These are phyloP conservation scores for Liparis tanakae DNA, from an alignment of 2,797 vertebrate species.

Conservation along the genomic window DNA sequence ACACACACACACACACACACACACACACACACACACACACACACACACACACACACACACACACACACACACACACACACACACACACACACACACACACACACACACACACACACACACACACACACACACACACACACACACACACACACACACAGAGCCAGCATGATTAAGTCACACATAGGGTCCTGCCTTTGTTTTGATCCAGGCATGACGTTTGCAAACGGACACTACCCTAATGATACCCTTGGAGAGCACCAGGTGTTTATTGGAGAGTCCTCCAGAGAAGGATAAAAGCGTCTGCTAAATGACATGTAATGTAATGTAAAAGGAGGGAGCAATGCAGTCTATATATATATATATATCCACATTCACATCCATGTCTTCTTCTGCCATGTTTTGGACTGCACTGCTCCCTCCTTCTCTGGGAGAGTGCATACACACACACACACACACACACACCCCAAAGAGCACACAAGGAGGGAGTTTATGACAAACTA, in stretches of 20 bases:
- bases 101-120: constrained; percentile 6
- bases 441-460: background rate
- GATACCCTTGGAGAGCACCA: constrained; percentile 54
- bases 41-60: constrained; percentile 30
- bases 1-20: constrained; percentile 10
- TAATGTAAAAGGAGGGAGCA: no score
- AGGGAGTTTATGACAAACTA: constrained; percentile 53
- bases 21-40: constrained; percentile 17
- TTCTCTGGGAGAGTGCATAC: background rate
- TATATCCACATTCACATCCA: no score
- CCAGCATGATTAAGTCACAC: constrained; percentile 64
- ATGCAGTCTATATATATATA: no score
- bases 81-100: constrained; percentile 7
- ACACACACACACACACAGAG: no score
- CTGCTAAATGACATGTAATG: no score
- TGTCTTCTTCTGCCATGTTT: no score
- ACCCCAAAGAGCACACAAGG: constrained; percentile 40
- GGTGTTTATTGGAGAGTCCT: constrained; percentile 64
- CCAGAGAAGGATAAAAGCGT: no score
- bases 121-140: constrained; percentile 34
- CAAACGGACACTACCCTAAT: constrained; percentile 58
- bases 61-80: constrained; percentile 14
- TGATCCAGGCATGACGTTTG: constrained; percentile 58
- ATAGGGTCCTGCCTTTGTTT: constrained; percentile 56
- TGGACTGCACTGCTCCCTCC: no score